Percentiles rank a stretch among this genome's conserved stretches.
Conservation (phyloP, 2,888 invertebrate genomes). For the Hydraecia micacea region DNA sequence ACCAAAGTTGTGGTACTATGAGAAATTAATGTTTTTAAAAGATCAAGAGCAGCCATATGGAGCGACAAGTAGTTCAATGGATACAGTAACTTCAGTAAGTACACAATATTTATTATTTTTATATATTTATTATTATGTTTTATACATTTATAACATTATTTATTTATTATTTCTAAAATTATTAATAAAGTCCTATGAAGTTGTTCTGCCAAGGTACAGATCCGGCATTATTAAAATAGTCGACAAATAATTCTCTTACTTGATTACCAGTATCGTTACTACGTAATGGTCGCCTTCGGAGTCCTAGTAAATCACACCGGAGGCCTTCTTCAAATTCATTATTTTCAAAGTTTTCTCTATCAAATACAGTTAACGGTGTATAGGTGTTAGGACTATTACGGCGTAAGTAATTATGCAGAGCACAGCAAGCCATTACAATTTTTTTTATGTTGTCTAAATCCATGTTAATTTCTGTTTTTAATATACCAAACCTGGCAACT, state of each 20-base stretch:
- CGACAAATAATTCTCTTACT: constrained; percentile 6
- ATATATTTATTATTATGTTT: no score
- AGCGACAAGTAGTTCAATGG: neutral
- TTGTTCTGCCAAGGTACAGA: no score
- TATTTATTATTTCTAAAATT: no score
- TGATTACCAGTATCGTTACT: neutral
- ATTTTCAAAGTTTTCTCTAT: constrained; percentile 14
- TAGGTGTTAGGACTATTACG: constrained; percentile 7
- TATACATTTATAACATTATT: no score
- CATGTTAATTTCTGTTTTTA: constrained; percentile 16
- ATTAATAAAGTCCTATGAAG: no score
- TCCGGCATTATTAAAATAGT: constrained; percentile 2
- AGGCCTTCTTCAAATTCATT: constrained; percentile 10
- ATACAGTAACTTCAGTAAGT: no score
- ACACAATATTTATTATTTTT: no score
- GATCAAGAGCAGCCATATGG: neutral
- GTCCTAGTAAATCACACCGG: constrained; percentile 14
- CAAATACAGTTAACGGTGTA: constrained; percentile 11
- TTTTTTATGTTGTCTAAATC: constrained; percentile 13
- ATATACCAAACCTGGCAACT: constrained; percentile 12
- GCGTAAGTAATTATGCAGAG: constrained; percentile 17
- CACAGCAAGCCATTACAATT: constrained; percentile 14
- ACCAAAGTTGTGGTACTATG: no score
- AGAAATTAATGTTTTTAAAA: no score
- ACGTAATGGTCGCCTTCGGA: neutral